Evolutionary conservation across 2,113 vertebrate genomes (phyloP).

Genomic region (Petrocephalus microphthalmus): DNA sequence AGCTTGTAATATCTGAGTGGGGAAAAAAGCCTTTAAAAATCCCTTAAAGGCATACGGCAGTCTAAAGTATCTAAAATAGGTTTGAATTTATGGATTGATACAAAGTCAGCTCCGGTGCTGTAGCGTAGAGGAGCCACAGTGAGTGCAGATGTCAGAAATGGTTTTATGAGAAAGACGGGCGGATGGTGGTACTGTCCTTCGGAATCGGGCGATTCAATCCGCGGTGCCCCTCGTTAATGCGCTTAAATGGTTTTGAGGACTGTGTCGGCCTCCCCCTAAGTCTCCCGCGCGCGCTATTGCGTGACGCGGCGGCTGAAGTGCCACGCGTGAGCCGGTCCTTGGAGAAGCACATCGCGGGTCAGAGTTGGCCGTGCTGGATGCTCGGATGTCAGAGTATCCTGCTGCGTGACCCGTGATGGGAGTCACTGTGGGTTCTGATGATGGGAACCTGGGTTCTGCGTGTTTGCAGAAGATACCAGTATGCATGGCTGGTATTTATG

Average conservation of each 20-base stretch:
- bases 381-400: neutral
- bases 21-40: constrained; percentile 34
- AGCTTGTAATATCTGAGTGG: constrained; percentile 23
- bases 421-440: neutral
- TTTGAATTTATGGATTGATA: neutral
- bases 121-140: neutral
- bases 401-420: neutral
- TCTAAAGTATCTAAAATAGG: neutral
- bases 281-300: no score
- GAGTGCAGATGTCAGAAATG: neutral
- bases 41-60: constrained; percentile 13
- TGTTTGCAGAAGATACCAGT: neutral
- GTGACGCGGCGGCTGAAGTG: no score
- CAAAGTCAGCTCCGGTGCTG: neutral
- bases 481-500: neutral
- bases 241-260: neutral
- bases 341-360: no score
- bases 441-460: neutral
- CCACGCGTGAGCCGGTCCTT: no score
- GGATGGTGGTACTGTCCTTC: neutral
- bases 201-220: neutral
- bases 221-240: neutral
- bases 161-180: neutral
- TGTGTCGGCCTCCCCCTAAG: no score
- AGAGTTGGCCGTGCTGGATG: neutral